phyloP scores from a whole-genome alignment of 2,888 invertebrate genomes.

The Pheosia tremula region DNA sequence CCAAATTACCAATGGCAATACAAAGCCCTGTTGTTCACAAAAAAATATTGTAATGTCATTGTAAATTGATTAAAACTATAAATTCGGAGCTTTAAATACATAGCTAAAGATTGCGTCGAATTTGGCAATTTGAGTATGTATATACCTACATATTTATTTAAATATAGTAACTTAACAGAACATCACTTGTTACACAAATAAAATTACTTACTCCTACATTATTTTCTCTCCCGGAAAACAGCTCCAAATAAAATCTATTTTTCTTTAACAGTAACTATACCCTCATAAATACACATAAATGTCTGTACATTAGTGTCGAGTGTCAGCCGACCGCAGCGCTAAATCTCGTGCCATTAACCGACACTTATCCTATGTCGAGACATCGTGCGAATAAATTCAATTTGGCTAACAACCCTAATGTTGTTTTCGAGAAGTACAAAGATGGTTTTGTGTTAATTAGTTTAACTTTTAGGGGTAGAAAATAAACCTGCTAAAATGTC shows the following conservation, averaged over 20 bases:
- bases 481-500: neutral
- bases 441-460: constrained; percentile 5
- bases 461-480: constrained; percentile 2
- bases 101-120: no score
- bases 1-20: no score
- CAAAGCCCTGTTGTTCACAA: no score
- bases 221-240: neutral
- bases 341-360: constrained; percentile 46
- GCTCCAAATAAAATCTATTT: neutral
- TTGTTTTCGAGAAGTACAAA: constrained; percentile 3
- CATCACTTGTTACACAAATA: neutral
- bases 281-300: constrained; percentile 8
- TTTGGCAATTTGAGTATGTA: no score
- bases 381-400: constrained; percentile 34
- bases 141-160: no score
- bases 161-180: no score
- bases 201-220: neutral
- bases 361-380: constrained; percentile 33
- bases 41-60: no score
- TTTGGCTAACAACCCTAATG: constrained; percentile 34
- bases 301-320: constrained; percentile 25
- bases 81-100: no score
- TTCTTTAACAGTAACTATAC: neutral
- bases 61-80: no score
- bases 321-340: constrained; percentile 28